These are phyloP conservation scores for Gadus macrocephalus DNA, from an alignment of 2,113 vertebrate genomes.

Conservation along the genomic window DNA sequence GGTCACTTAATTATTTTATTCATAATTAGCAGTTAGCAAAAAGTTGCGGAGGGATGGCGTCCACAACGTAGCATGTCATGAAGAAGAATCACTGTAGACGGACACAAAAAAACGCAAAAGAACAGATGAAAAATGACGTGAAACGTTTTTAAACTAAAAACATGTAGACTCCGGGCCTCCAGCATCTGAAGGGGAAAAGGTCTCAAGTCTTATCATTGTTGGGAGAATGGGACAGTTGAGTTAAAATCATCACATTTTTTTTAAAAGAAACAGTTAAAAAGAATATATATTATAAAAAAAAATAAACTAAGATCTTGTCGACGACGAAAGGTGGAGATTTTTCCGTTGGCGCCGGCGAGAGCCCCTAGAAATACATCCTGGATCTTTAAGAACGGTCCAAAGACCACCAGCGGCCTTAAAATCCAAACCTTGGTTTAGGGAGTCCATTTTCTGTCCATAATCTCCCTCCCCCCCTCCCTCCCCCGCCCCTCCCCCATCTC, in stretches of 20 bases:
- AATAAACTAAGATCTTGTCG: conserved; percentile 65
- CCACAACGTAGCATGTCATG: conserved; percentile 28
- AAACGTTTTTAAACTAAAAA: neutral
- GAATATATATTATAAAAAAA: conserved; percentile 61
- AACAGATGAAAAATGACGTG: conserved; percentile 30
- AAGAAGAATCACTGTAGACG: conserved; percentile 35
- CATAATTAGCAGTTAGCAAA: conserved; percentile 49
- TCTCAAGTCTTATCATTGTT: conserved; percentile 26
- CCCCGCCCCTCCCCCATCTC: conserved; percentile 6
- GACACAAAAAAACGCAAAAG: conserved; percentile 37
- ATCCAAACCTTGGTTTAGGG: conserved; percentile 33
- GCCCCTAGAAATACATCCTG: conserved; percentile 66
- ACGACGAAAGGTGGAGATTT: conserved; percentile 43
- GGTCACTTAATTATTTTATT: conserved; percentile 64
- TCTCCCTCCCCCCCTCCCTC: conserved; percentile 13
- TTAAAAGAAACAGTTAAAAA: conserved; percentile 62
- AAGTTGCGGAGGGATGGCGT: conserved; percentile 41
- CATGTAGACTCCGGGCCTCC: conserved; percentile 5
- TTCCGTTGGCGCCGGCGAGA: no score
- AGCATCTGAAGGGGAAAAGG: conserved; percentile 28
- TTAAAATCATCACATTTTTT: conserved; percentile 59
- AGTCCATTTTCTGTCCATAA: conserved; percentile 46
- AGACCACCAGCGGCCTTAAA: conserved; percentile 62
- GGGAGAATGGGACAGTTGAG: conserved; percentile 26
- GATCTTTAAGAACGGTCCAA: conserved; percentile 65